phyloP scores from a whole-genome alignment of 2,113 vertebrate genomes.

The Alligator mississippiensis region DNA sequence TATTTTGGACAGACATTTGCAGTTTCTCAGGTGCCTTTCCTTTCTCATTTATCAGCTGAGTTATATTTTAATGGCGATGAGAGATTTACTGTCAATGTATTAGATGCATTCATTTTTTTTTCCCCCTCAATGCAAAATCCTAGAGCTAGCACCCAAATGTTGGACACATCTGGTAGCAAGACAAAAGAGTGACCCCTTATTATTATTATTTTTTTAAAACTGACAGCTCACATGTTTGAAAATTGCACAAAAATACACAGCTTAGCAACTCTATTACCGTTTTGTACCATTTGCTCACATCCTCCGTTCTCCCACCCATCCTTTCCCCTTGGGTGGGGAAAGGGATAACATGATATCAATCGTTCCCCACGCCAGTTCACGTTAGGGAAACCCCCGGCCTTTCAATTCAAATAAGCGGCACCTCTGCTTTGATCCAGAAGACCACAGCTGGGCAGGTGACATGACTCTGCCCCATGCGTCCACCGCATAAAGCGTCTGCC shows the following conservation, averaged over 20 bases:
- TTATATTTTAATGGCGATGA: conserved; percentile 75
- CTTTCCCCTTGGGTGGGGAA: not conserved
- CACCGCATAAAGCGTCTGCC: not conserved
- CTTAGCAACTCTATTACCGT: conserved; percentile 35
- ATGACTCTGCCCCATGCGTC: not conserved
- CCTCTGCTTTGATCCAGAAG: conserved; percentile 61
- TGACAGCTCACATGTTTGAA: conserved; percentile 66
- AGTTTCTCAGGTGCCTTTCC: conserved; percentile 73
- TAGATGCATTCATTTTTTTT: conserved; percentile 69
- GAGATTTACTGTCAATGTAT: conserved; percentile 72
- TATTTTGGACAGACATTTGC: conserved; percentile 60
- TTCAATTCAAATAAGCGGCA: conserved; percentile 26
- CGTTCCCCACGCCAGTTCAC: not conserved
- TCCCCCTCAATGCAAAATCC: conserved; percentile 50
- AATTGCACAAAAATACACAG: conserved; percentile 54
- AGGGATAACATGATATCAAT: not conserved
- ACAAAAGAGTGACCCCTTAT: conserved; percentile 52
- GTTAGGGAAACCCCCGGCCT: conserved; percentile 23
- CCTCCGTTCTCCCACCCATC: conserved; percentile 21
- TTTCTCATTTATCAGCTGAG: conserved; percentile 69
- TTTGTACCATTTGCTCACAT: conserved; percentile 54
- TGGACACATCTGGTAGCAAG: conserved; percentile 74
- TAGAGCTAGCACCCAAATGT: conserved; percentile 55
- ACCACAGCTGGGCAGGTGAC: conserved; percentile 42
- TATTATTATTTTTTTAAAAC: conserved; percentile 65